A percentile compares a stretch with the other conserved stretches of the same genome.
Conservation (phyloP, 2,797 vertebrate genomes). For the Pangasius macronema region DNA sequence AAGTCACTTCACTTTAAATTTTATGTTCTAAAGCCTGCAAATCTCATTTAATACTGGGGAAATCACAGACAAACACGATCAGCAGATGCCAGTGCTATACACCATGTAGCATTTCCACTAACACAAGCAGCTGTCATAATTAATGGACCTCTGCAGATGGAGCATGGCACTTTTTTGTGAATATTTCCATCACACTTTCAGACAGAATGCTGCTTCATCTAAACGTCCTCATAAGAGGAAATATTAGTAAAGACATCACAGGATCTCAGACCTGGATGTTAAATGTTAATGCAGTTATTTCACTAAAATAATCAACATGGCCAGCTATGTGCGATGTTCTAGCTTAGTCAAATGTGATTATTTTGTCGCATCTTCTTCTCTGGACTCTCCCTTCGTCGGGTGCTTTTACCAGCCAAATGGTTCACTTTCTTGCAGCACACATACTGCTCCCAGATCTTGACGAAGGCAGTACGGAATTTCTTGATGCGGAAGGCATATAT, state of each 20-base stretch:
- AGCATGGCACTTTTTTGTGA: background rate
- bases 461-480: conserved; percentile 91
- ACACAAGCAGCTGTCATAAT: conserved; percentile 35
- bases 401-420: conserved; percentile 65
- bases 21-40: conserved; percentile 1
- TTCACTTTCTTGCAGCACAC: conserved; percentile 83
- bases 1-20: conserved; percentile 29
- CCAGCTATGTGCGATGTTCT: background rate
- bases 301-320: background rate
- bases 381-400: conserved; percentile 69
- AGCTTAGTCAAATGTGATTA: conserved; percentile 39
- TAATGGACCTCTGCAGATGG: conserved; percentile 5
- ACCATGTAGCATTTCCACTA: conserved; percentile 1
- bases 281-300: background rate
- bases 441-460: conserved; percentile 92
- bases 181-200: background rate
- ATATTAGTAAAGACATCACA: conserved; percentile 12
- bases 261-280: conserved; percentile 24
- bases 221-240: background rate
- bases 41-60: background rate
- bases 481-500: conserved; percentile 95
- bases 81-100: background rate
- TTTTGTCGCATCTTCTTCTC: conserved; percentile 50
- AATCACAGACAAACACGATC: conserved; percentile 1
- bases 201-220: background rate